Conservation (phyloP, 1,140 invertebrate genomes). For the Oreohelix idahoensis region DNA sequence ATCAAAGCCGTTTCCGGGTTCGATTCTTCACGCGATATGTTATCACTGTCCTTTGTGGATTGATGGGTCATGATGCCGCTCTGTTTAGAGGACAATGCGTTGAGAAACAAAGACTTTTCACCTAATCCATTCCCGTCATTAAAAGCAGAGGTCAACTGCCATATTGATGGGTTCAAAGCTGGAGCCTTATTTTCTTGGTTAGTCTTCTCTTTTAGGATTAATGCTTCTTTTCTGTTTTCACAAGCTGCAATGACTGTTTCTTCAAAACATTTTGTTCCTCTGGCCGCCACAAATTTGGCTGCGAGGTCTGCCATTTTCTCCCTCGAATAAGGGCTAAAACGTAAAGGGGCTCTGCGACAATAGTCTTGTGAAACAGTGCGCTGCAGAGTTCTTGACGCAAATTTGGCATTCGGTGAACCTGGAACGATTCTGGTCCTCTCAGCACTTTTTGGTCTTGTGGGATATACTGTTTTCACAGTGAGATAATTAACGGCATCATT, state of each 20-base stretch:
- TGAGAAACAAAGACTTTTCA: background rate
- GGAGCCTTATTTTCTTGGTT: background rate
- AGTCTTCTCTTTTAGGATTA: background rate
- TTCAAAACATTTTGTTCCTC: background rate
- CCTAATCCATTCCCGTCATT: background rate
- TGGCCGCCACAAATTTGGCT: conserved; percentile 14
- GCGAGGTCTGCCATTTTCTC: conserved; percentile 22
- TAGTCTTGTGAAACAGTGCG: background rate
- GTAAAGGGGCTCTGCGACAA: background rate
- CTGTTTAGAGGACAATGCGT: background rate
- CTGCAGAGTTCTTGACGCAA: background rate
- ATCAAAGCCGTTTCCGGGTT: conserved; percentile 16
- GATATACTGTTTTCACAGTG: background rate
- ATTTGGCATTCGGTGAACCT: background rate
- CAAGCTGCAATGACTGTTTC: background rate
- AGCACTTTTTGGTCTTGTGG: background rate
- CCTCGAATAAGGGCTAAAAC: conserved; percentile 23
- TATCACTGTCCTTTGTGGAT: background rate
- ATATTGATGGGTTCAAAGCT: background rate
- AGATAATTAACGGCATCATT: background rate
- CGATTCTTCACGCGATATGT: background rate
- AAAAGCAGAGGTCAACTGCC: background rate
- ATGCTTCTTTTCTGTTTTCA: background rate
- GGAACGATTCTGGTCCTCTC: background rate
- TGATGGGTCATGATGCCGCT: background rate